Evolutionary conservation across 1,140 invertebrate genomes (phyloP).

Genomic region (Sipha flava): DNA sequence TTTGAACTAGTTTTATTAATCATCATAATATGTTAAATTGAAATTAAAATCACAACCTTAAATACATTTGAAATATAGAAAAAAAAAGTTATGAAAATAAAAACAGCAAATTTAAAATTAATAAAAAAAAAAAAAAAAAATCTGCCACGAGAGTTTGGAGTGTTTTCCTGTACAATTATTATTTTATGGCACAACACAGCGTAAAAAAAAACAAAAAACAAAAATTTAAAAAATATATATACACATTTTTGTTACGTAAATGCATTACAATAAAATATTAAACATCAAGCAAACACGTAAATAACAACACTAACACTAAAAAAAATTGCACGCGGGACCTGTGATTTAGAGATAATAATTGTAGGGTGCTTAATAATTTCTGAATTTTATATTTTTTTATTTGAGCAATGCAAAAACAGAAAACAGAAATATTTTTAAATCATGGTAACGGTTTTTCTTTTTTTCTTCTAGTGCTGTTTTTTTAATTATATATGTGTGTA

Average conservation of each 20-base stretch:
- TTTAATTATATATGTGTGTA: background rate
- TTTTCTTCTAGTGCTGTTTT: background rate
- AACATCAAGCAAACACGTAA: slow-evolving; percentile 19
- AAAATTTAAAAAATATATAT: slow-evolving; percentile 5
- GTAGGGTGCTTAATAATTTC: background rate
- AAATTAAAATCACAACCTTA: slow-evolving; percentile 32
- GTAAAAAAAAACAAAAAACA: slow-evolving; percentile 20
- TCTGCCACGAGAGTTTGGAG: background rate
- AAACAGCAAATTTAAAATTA: background rate
- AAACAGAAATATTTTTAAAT: background rate
- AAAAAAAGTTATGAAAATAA: slow-evolving; percentile 5
- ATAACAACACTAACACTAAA: slow-evolving; percentile 20
- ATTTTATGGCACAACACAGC: slow-evolving; percentile 24
- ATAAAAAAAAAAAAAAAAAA: background rate
- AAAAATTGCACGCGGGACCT: slow-evolving; percentile 18
- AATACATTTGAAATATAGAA: slow-evolving; percentile 12
- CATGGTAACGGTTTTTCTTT: slow-evolving; percentile 17
- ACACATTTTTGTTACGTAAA: slow-evolving; percentile 20
- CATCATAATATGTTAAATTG: slow-evolving; percentile 15
- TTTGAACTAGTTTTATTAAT: slow-evolving; percentile 26
- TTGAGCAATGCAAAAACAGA: slow-evolving; percentile 17
- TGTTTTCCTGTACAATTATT: slow-evolving; percentile 20
- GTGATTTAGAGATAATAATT: background rate
- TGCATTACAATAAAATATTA: slow-evolving; percentile 25
- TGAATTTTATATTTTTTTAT: background rate